Evolutionary conservation across 2,888 invertebrate species (phyloP).

Genomic region (Holacanthella duospinosa): DNA sequence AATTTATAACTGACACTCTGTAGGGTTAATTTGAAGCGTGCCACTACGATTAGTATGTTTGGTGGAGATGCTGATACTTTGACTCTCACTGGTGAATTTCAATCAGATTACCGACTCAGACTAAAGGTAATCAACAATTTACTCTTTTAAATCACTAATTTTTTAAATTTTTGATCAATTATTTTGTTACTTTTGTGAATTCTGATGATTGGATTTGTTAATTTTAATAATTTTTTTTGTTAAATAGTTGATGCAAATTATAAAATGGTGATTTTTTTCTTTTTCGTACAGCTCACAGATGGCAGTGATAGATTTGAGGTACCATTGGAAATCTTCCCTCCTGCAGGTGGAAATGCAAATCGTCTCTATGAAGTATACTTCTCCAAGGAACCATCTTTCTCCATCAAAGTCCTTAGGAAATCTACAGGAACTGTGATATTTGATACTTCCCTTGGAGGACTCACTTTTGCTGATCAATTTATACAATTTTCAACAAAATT

Average conservation of each 20-base stretch:
- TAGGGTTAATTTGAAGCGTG: not conserved
- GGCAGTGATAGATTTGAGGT: constrained; percentile 31
- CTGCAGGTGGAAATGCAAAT: constrained; percentile 20
- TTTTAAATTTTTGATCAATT: not conserved
- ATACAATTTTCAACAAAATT: constrained; percentile 42
- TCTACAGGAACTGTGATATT: constrained; percentile 28
- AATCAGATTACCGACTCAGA: constrained; percentile 31
- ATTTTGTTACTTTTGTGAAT: no score
- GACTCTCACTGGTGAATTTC: constrained; percentile 23
- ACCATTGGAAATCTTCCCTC: constrained; percentile 24
- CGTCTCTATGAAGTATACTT: constrained; percentile 34
- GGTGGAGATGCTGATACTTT: constrained; percentile 25
- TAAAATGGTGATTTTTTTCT: no score
- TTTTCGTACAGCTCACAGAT: constrained; percentile 23
- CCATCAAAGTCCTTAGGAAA: constrained; percentile 39
- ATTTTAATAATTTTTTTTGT: no score
- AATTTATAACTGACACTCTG: not conserved
- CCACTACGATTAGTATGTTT: constrained; percentile 10
- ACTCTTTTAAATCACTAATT: not conserved
- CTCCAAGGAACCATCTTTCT: constrained; percentile 36
- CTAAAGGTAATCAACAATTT: constrained; percentile 19
- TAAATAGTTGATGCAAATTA: no score
- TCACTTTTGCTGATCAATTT: constrained; percentile 44
- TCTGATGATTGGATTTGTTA: no score
- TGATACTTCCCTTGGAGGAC: constrained; percentile 39